phyloP scores from a whole-genome alignment of 1,140 invertebrate genomes.

The Caenorhabditis tropicalis region DNA sequence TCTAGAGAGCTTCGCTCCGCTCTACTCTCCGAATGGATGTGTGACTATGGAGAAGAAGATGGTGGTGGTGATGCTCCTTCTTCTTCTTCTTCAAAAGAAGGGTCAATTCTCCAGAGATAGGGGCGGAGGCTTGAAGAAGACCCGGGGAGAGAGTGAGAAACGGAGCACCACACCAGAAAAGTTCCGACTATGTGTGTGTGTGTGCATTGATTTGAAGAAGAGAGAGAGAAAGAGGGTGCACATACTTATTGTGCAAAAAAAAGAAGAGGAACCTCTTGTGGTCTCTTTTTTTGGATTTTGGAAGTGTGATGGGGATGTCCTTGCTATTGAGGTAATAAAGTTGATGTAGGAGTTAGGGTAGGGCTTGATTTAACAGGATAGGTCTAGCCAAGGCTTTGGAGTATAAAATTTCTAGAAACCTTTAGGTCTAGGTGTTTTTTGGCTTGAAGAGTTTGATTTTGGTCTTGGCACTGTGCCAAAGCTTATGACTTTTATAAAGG shows the following conservation, averaged over 20 bases:
- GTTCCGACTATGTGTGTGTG: not conserved
- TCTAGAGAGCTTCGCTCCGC: too few species aligned
- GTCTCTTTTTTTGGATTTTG: not conserved
- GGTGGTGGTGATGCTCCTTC: not conserved
- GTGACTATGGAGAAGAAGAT: not conserved
- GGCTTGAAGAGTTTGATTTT: too few species aligned
- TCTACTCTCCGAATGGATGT: not conserved
- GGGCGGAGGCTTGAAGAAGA: too few species aligned
- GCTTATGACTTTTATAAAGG: too few species aligned
- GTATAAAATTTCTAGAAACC: too few species aligned
- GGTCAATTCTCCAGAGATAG: slow-evolving; percentile 31
- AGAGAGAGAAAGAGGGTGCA: not conserved
- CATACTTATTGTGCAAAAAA: slow-evolving; percentile 1
- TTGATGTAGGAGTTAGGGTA: too few species aligned
- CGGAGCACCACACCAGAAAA: not conserved
- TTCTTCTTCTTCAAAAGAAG: slow-evolving; percentile 11
- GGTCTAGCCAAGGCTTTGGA: too few species aligned
- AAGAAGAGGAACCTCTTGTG: not conserved
- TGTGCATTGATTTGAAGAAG: slow-evolving; percentile 15
- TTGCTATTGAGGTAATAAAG: too few species aligned
- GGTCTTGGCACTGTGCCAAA: too few species aligned
- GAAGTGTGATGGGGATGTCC: not conserved
- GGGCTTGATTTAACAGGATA: too few species aligned
- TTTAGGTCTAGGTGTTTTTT: too few species aligned
- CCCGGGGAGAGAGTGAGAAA: not conserved